These are phyloP conservation scores for Mormyrus iriodes DNA, from an alignment of 2,113 vertebrate genomes.

Conservation along the genomic window DNA sequence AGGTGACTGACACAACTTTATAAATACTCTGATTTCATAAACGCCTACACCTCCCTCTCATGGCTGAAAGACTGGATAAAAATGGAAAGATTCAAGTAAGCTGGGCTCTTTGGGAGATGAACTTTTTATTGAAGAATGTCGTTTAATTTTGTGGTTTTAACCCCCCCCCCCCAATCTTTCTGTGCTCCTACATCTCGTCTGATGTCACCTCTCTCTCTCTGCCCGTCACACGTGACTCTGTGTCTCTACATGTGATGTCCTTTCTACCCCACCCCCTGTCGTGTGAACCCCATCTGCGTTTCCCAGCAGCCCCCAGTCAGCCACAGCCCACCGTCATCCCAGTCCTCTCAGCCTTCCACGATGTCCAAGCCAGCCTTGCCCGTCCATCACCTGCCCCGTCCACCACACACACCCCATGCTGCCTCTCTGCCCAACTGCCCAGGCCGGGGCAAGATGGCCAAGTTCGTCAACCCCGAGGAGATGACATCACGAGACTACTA, in stretches of 20 bases:
- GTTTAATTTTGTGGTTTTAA: neutral
- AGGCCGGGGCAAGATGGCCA: conserved; percentile 81
- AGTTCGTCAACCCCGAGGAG: conserved; percentile 88
- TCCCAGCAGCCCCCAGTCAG: conserved; percentile 52
- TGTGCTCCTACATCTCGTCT: neutral
- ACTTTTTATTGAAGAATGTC: neutral
- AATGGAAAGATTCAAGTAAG: neutral
- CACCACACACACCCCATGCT: conserved; percentile 55
- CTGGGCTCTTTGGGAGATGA: neutral
- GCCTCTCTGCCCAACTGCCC: conserved; percentile 75
- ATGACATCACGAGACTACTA: conserved; percentile 98
- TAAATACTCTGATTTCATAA: neutral
- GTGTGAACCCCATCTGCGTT: neutral
- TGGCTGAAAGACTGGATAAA: neutral
- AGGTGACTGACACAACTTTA: neutral
- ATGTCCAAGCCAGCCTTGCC: conserved; percentile 75
- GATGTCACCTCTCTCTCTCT: no score
- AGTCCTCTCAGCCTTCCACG: conserved; percentile 70
- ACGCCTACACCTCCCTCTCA: neutral
- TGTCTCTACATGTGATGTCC: neutral
- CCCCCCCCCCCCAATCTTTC: neutral
- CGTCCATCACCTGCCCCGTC: conserved; percentile 64
- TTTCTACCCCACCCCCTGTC: neutral
- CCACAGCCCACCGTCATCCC: conserved; percentile 64
- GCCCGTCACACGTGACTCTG: neutral